Base-by-base conservation (phyloP, 2,113 vertebrate species). In the Pelobates fuscus region DNA sequence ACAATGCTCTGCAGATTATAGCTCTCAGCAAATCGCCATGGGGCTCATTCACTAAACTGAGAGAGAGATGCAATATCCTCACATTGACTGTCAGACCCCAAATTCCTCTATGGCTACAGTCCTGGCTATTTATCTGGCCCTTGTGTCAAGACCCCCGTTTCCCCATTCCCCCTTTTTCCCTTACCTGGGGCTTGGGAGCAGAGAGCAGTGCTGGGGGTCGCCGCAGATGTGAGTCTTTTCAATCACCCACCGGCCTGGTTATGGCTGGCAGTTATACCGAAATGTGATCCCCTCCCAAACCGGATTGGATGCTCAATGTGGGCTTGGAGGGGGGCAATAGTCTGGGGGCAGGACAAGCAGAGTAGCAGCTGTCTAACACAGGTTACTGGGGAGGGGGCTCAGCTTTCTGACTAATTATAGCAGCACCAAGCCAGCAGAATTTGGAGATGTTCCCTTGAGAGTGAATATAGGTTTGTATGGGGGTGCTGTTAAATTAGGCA, bases 401-500 rank as follows among this genome's bases (percentile, higher is more conserved):
- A 75, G 43, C 12, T 75, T 75, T 67, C 72, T 46, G 37, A 44
- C 72, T 75, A 75, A 75, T 75, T 75, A 67, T 75, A 75, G 72
- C 65, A 30, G 30, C 44, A 25, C 52, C 72, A 75, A 32, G 54
- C 67, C 54, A 67, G 72, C 72, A 75, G 63, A 75, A 74, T 75
- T 75, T 75, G 72, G 72, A 67, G 54, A 75, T 75, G 52, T 67
- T 59, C 72, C 54, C 63, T 44, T 75, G 63, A 58, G 71, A 43
- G 52, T 67, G 37, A 63, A n/a, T 26, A 23, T 26, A 8, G 3
- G 14, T 11, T 3, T 23, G 43, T n/a, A 57, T 25, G 49, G 62
- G 44, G 18, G 30, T 29, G 63, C 63, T 46, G 63, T 67, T 75
- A 75, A 59, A 75, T 59, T 75, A 75, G 27, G 63, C 64, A 27